Evolutionary conservation across 1,140 invertebrate genomes (phyloP).

Genomic region (Lucilia cuprina): DNA sequence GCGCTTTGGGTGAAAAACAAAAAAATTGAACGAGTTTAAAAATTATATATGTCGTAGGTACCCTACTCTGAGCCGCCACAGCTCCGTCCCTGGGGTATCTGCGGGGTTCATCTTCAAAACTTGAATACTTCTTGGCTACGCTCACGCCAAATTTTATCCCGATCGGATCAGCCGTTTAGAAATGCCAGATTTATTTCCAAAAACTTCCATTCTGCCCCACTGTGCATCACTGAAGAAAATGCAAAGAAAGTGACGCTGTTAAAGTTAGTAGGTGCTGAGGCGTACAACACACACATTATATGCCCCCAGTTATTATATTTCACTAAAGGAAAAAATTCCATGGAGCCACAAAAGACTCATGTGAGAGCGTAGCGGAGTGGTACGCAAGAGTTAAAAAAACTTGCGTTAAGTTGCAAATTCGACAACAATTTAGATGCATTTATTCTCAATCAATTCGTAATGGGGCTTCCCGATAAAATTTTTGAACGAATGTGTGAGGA

Average conservation of each 20-base stretch:
- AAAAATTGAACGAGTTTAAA: too few relatives aligned
- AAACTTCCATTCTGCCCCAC: too few relatives aligned
- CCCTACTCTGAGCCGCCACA: too few relatives aligned
- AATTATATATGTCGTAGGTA: too few relatives aligned
- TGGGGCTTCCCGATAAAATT: not conserved
- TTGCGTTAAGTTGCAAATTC: not conserved
- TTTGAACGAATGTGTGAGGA: conserved; percentile 32
- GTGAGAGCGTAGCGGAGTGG: not conserved
- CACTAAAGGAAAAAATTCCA: not conserved
- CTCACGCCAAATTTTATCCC: too few relatives aligned
- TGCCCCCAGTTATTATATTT: not conserved
- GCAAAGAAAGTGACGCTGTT: not conserved
- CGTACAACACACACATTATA: not conserved
- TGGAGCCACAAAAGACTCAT: not conserved
- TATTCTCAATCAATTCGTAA: conserved; percentile 16
- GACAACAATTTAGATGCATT: not conserved
- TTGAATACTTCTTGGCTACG: too few relatives aligned
- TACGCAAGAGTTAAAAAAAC: not conserved
- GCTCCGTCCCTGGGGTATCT: too few relatives aligned
- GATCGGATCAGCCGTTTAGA: too few relatives aligned
- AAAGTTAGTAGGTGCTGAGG: not conserved
- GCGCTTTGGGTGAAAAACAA: too few relatives aligned
- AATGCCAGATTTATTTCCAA: too few relatives aligned
- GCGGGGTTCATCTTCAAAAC: too few relatives aligned
- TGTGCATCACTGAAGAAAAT: not conserved